Evolutionary conservation across 2,797 vertebrate species (phyloP), one percentile per base, ranked within the genome.

Genomic region (Xenentodon cancila): DNA sequence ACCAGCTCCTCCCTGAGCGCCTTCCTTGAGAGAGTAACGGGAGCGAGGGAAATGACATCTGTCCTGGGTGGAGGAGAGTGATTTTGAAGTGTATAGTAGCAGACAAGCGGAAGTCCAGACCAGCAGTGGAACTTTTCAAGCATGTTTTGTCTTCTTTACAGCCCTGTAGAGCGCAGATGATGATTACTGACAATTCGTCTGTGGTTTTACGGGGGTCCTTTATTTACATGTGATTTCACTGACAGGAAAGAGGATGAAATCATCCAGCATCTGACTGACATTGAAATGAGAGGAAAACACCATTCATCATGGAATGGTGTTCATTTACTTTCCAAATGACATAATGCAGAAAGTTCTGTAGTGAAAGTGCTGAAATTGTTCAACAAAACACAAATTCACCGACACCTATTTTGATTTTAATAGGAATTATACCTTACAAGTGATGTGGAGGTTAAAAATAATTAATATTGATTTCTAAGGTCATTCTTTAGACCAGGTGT

Each of bases 21-120:
- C 81, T 90, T 91, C 84, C 85, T 88, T 71, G 66, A 88, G 86
- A 90, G 89, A 90, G 70, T 55, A 78, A 68, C 61, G 15, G 58
- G 43, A 79, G 50, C 57, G 73, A 58, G 55, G 46, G 52, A 44
- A 63, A 20, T 56, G 58, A 76, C 64, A 80, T 52, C 54, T 54
- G 59, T 27, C 17, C 49, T 47, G 51, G n/a, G 68, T 72, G 22
- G 66, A 67, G 59, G 30, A 62, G 43, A 53, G 32, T 18, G 57
- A 68, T 61, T 44, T 30, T 30, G 64, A 56, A 51, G 64, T 60
- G 0, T 46, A 27, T 64, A 70, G 78, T 53, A 78, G 59, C 42
- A 65, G 72, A 47, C 15, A 18, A 44, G 45, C 20, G 63, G 22
- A 52, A 71, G 44, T 37, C 25, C 16, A n/a, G 18, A 20, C n/a